Base-by-base conservation (phyloP, 2,113 vertebrate genomes). In the Bambusicola thoracicus region DNA sequence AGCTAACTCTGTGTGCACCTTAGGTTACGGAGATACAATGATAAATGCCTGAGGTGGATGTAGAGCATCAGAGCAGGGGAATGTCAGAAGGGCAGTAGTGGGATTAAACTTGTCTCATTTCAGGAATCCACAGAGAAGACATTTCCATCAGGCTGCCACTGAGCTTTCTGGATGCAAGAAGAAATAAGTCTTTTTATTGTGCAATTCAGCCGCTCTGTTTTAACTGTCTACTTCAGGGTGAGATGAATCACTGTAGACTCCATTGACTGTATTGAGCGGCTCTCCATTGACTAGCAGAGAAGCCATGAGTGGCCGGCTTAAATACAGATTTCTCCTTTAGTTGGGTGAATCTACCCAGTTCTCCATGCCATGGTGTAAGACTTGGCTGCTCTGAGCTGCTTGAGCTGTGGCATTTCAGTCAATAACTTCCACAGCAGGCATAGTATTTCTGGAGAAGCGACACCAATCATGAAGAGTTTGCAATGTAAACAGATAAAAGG, bases 201-300 rank as follows among this genome's bases (percentile, higher is more conserved):
- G 76, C 85, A 86, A 30, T 92, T 96, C 59, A 36, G 91, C 85
- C 78, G 76, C 56, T 92, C 51, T 79, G 72, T 29, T 92, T 91
- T 81, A 86, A 67, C 76, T 62, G 51, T 90, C 85, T 93, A 27
- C 76, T 94, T 96, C 24, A 92, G 51, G 90, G 83, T 84, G 73
- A 94, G 73, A 56, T 68, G 68, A 88, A 93, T 90, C 88, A 68
- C 90, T 2, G 1, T 56, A 41, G 73, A 46, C n/a, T 88, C 82
- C 61, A 90, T 90, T 9, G 61, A 51, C 73, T 59, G 29, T 88
- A 96, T 93, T 95, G 96, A 88, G 90, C 67, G 79, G 29, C 43
- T 88, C 65, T 86, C 73, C 73, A 61, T 10, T 90, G 76, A 68
- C 73, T 61, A 5, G 2, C 10, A 8, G 43, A 76, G 61, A 43